Evolutionary conservation across 1,140 invertebrate genomes (phyloP).

Genomic region (Homalodisca vitripennis): DNA sequence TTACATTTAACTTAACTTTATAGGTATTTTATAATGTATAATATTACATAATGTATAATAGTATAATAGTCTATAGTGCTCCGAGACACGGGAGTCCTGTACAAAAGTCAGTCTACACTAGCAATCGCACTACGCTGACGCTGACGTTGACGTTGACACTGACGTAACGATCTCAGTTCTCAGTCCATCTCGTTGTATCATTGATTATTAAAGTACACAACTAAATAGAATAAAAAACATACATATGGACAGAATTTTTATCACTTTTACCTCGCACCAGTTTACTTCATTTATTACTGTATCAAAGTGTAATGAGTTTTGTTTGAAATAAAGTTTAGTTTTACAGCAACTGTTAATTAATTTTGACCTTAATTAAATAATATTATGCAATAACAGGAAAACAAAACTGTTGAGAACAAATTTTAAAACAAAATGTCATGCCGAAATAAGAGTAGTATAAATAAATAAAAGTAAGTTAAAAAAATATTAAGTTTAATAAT

Average conservation of each 20-base stretch:
- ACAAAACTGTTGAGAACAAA: too few relatives aligned
- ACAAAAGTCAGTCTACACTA: too few relatives aligned
- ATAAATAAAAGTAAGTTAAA: too few relatives aligned
- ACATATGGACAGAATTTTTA: slow-evolving; percentile 13
- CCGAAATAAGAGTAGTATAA: too few relatives aligned
- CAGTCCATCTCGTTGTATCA: slow-evolving; percentile 12
- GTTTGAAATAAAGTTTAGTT: too few relatives aligned
- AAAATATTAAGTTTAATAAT: too few relatives aligned
- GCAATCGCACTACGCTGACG: not conserved
- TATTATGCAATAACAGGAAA: too few relatives aligned
- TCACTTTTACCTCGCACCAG: slow-evolving; percentile 16
- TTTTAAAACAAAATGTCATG: too few relatives aligned
- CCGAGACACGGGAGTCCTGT: not conserved
- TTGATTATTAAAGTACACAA: not conserved
- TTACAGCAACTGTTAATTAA: too few relatives aligned
- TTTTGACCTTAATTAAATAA: too few relatives aligned
- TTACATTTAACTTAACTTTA: slow-evolving; percentile 27
- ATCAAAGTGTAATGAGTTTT: too few relatives aligned
- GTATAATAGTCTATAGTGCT: slow-evolving; percentile 21
- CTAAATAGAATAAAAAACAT: not conserved
- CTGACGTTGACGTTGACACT: not conserved
- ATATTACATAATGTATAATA: slow-evolving; percentile 27
- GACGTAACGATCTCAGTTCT: not conserved
- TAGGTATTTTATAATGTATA: slow-evolving; percentile 27
- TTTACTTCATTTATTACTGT: too few relatives aligned